phyloP scores from a whole-genome alignment of 92 coral and sea anemone genomes.

The Parazoanthus darwini region DNA sequence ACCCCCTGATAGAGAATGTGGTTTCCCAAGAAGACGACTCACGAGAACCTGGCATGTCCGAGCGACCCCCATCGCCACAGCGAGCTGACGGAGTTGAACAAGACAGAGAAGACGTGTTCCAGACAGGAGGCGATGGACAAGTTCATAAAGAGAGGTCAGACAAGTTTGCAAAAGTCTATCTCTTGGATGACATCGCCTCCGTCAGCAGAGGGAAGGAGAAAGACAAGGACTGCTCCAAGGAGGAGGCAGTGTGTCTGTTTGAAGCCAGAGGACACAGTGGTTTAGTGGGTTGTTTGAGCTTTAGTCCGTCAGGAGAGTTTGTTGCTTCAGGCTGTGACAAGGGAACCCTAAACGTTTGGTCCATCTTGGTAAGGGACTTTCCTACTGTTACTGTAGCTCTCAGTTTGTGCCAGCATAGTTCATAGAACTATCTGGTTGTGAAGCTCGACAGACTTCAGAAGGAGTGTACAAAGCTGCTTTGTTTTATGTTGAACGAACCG shows the following conservation, averaged over 20 bases:
- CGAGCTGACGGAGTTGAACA: constrained; percentile 12
- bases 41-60: neutral
- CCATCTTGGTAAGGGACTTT: constrained; percentile 56
- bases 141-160: constrained; percentile 38
- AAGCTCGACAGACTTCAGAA: too few relatives aligned
- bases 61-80: neutral
- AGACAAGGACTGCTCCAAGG: constrained; percentile 18
- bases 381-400: neutral
- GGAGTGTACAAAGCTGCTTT: too few relatives aligned
- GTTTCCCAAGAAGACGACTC: neutral
- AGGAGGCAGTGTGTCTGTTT: constrained; percentile 39
- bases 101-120: constrained; percentile 7
- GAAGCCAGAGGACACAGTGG: constrained; percentile 71
- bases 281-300: constrained; percentile 60
- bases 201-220: constrained; percentile 13
- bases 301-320: constrained; percentile 64
- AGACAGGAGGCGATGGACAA: constrained; percentile 11
- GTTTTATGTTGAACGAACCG: too few relatives aligned
- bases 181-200: constrained; percentile 38
- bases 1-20: constrained; percentile 33
- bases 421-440: too few relatives aligned
- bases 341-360: constrained; percentile 79
- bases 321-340: constrained; percentile 83
- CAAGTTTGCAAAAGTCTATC: constrained; percentile 33
- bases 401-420: too few relatives aligned